phyloP scores from a whole-genome alignment of 2,113 vertebrate genomes.

The Lagopus leucura region DNA sequence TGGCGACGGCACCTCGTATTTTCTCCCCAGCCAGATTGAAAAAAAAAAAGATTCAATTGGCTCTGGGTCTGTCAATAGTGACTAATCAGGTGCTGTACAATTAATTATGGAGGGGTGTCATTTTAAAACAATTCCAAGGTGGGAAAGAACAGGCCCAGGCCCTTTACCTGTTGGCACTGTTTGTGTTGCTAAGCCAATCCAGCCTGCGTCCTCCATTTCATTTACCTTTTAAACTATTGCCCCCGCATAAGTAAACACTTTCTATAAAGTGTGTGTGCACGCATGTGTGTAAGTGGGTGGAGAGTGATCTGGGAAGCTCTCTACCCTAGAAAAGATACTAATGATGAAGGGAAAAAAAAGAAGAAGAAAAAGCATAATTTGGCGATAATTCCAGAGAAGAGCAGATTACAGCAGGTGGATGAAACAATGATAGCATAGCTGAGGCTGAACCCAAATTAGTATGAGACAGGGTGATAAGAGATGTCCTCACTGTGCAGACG shows the following conservation, averaged over 20 bases:
- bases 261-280: slow-evolving; percentile 59
- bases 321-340: slow-evolving; percentile 57
- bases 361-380: neutral
- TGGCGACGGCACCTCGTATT: slow-evolving; percentile 37
- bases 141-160: slow-evolving; percentile 68
- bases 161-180: slow-evolving; percentile 70
- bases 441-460: neutral
- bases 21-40: slow-evolving; percentile 20
- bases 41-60: slow-evolving; percentile 27
- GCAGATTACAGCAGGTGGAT: slow-evolving; percentile 48
- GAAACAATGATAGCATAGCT: neutral
- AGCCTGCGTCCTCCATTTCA: slow-evolving; percentile 62
- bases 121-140: slow-evolving; percentile 70
- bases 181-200: slow-evolving; percentile 75
- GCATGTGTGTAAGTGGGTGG: slow-evolving; percentile 62
- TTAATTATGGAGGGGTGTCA: slow-evolving; percentile 71
- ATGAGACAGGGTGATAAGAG: neutral
- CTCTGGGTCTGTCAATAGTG: slow-evolving; percentile 66
- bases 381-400: slow-evolving; percentile 1
- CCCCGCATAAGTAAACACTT: slow-evolving; percentile 72
- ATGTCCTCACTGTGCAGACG: accelerated
- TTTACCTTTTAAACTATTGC: slow-evolving; percentile 74
- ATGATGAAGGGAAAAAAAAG: neutral
- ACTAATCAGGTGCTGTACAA: slow-evolving; percentile 69
- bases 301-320: slow-evolving; percentile 64